Conservation (phyloP, 2,888 invertebrate genomes). For the Conomelus anceps region DNA sequence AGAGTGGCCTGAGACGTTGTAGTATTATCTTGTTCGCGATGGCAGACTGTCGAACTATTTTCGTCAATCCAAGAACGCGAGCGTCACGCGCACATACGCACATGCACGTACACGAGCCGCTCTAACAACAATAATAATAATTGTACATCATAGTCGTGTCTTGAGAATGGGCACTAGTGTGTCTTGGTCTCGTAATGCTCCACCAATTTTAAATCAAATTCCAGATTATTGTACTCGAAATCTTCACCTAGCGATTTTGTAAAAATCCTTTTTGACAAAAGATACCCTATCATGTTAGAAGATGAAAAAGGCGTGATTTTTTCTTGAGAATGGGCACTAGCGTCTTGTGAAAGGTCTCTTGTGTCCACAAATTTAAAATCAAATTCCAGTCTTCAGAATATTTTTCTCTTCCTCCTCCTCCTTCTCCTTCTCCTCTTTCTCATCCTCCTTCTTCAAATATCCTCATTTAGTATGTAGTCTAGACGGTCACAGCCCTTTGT, state of each 20-base stretch:
- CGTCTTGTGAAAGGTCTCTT: too few relatives aligned
- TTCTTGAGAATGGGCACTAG: too few relatives aligned
- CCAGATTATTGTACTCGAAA: too few relatives aligned
- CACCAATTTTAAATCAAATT: background rate
- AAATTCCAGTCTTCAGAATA: background rate
- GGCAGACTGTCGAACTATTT: background rate
- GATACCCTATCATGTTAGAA: too few relatives aligned
- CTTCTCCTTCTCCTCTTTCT: too few relatives aligned
- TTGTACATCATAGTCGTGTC: background rate
- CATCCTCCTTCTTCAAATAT: too few relatives aligned
- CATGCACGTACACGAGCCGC: background rate
- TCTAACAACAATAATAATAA: background rate
- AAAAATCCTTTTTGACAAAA: too few relatives aligned
- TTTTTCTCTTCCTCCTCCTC: too few relatives aligned
- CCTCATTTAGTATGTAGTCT: too few relatives aligned
- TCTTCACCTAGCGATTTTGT: too few relatives aligned
- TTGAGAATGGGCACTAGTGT: background rate
- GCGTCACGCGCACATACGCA: background rate
- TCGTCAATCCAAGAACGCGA: background rate
- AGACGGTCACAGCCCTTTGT: too few relatives aligned
- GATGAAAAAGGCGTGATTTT: too few relatives aligned
- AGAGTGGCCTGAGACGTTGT: background rate
- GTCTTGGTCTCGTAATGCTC: background rate
- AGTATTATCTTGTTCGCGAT: background rate
- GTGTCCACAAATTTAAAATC: background rate